Evolutionary conservation across 2,888 invertebrate species (phyloP).

Genomic region (Bimastos eiseni): DNA sequence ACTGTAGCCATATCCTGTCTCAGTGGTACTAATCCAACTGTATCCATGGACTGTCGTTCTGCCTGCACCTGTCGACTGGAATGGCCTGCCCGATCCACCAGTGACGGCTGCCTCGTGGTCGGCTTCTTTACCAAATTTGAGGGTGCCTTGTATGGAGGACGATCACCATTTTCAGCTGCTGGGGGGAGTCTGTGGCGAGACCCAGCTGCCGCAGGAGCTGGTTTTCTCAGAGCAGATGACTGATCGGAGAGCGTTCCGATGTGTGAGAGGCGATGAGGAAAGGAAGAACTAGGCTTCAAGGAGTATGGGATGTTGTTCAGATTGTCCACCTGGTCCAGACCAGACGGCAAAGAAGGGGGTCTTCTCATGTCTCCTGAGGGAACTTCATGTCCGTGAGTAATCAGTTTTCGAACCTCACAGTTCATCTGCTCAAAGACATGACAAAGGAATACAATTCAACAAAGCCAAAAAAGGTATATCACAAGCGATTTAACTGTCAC

Average conservation of each 20-base stretch:
- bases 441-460: neutral
- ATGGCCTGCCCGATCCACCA: neutral
- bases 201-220: neutral
- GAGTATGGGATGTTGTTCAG: neutral
- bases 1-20: neutral
- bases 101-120: neutral
- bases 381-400: neutral
- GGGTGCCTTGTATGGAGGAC: neutral
- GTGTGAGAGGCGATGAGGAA: neutral
- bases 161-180: neutral
- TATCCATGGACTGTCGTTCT: neutral
- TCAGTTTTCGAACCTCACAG: neutral
- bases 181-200: neutral
- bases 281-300: neutral
- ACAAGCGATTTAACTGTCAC: too few species aligned
- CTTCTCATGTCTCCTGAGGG: neutral
- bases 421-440: neutral
- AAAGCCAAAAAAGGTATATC: too few species aligned
- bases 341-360: conserved; percentile 15
- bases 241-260: neutral
- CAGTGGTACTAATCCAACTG: neutral
- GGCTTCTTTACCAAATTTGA: neutral
- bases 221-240: neutral
- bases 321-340: neutral
- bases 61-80: neutral